Evolutionary conservation across 2,113 vertebrate genomes (phyloP), one percentile per base, ranked within the genome.

Genomic region (Chloebia gouldiae): DNA sequence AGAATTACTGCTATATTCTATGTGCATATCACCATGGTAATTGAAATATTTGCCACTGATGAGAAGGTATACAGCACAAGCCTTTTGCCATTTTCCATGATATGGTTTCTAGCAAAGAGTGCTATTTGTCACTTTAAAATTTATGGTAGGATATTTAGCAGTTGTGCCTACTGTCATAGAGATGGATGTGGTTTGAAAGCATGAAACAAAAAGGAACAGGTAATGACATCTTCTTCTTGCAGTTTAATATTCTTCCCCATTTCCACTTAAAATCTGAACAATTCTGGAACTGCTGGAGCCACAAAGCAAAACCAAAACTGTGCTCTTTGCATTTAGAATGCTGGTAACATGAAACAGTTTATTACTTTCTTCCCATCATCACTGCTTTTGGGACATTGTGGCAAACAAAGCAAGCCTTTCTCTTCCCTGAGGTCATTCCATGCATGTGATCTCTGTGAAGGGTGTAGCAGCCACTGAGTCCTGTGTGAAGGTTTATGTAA

Each of bases 41-140:
- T 95, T 95, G 76, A 92, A 92, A 89, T 91, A 83, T 83, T 92
- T 96, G 68, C 66, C 49, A 78, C 17, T 93, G 93, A 95, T 81
- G 47, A 54, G 51, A 88, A 73, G 78, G 61, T 69, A 45, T 91
- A 63, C 82, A 93, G 75, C 75, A 45, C 39, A 78, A 94, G 57
- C 53, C 51, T 91, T 91, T 92, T 92, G 44, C 79, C 90, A 72
- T 93, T 96, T 93, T 50, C 80, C 76, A 37, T 92, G 50, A 81
- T 77, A 61, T 60, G 50, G 49, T 91, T 88, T 76, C 44, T 65
- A 88, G 84, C 31, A 57, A 83, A 93, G 79, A 70, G 57, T 77
- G 50, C 59, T 81, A 63, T 95, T 92, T 94, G 81, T 96, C 94
- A 70, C 57, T 82, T 93, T 63, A 69, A 91, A 93, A 95, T 93